Conservation (phyloP, 2,888 invertebrate species). For the Cenopis cana region DNA sequence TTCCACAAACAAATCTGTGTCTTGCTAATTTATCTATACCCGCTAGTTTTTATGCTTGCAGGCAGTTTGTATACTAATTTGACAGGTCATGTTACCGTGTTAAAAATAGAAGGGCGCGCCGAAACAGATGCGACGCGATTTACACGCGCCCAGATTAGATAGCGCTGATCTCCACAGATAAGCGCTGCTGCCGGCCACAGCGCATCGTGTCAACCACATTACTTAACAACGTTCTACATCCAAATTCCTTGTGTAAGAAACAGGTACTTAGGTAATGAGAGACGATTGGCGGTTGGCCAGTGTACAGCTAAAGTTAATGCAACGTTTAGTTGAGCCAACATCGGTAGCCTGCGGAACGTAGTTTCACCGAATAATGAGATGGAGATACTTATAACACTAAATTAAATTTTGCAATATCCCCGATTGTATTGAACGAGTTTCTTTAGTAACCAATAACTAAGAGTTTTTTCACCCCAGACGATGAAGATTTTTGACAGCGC, state of each 20-base stretch:
- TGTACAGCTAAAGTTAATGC: neutral
- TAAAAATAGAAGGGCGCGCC: constrained; percentile 40
- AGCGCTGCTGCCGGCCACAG: constrained; percentile 17
- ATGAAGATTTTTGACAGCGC: too few relatives aligned
- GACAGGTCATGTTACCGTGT: constrained; percentile 36
- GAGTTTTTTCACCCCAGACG: too few relatives aligned
- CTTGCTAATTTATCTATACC: constrained; percentile 2
- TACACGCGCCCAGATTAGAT: constrained; percentile 41
- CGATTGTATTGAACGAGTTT: too few relatives aligned
- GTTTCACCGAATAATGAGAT: too few relatives aligned
- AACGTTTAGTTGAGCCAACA: neutral
- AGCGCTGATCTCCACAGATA: constrained; percentile 42
- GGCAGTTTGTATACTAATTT: constrained; percentile 42
- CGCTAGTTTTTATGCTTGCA: constrained; percentile 24
- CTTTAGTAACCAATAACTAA: too few relatives aligned
- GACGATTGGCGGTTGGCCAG: neutral
- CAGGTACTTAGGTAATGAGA: neutral
- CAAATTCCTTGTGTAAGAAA: constrained; percentile 11
- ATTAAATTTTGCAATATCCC: too few relatives aligned
- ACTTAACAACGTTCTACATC: constrained; percentile 10
- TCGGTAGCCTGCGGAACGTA: neutral
- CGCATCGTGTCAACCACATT: constrained; percentile 18
- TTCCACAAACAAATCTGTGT: neutral
- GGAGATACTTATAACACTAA: too few relatives aligned
- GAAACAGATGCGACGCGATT: constrained; percentile 44